A percentile compares a stretch with the other conserved stretches of the same genome.
Conservation (phyloP, 2,888 invertebrate genomes). For the Parthenolecanium corni region DNA sequence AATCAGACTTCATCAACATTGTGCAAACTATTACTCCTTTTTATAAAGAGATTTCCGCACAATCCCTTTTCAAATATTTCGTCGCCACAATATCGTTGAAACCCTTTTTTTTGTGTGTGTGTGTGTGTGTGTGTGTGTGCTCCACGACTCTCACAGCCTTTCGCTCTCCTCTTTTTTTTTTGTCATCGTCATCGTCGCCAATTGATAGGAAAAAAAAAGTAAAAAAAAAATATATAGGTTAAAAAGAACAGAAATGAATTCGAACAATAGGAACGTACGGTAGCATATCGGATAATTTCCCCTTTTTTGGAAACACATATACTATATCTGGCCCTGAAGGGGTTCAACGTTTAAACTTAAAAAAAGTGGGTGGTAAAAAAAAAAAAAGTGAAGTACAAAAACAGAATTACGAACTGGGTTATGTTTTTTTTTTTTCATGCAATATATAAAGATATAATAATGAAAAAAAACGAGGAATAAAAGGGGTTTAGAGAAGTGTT, state of each 20-base stretch:
- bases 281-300: conserved; percentile 25
- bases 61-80: conserved; percentile 21
- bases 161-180: background rate
- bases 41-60: conserved; percentile 20
- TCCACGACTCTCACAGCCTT: background rate
- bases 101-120: conserved; percentile 13
- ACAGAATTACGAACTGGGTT: conserved; percentile 22
- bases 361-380: conserved; percentile 23
- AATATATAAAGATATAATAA: conserved; percentile 1
- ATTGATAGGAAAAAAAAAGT: conserved; percentile 18
- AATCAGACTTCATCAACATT: conserved; percentile 16
- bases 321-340: background rate
- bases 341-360: conserved; percentile 25
- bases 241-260: conserved; percentile 20
- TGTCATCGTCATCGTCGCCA: conserved; percentile 3
- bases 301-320: conserved; percentile 25
- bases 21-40: conserved; percentile 13
- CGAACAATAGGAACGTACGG: conserved; percentile 22
- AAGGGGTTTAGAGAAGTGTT: conserved; percentile 22
- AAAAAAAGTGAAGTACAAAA: conserved; percentile 11
- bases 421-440: conserved; percentile 9
- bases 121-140: too few species aligned
- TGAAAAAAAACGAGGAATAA: background rate
- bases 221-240: conserved; percentile 22
- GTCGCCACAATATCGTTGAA: conserved; percentile 9